Evolutionary conservation across 1,140 invertebrate genomes (phyloP), one percentile per base, ranked within the genome.

Genomic region (Sarcophaga peregrina): DNA sequence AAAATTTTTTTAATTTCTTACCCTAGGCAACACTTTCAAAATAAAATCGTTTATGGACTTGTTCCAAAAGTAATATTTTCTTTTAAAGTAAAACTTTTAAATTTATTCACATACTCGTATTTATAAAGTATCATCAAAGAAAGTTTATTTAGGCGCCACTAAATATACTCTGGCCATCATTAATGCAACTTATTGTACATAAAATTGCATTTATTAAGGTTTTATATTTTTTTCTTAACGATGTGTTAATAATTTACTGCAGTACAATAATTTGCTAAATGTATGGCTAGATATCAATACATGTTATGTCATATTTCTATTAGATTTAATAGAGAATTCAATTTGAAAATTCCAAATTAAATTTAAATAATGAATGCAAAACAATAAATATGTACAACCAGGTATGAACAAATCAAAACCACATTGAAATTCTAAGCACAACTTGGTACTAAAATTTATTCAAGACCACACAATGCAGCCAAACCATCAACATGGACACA

Each of bases 311-410:
- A 58, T 58, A 58, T n/a, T n/a, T 58, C n/a, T 58, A 58, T n/a
- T 58, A 58, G 54, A 58, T 58, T 58, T 15, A n/a, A 58, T 58
- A 58, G n/a, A 37, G 25, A 37, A 37, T 37, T 37, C 4, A 37
- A 37, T 37, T 37, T 37, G n/a, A n/a, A 37, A 37, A 37, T 37
- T 37, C 25, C 25, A 37, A 37, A 37, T 37, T 37, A 15, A 58
- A 58, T 58, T 58, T 58, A 58, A 58, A 58, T 58, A 58, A 58
- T n/a, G n/a, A 58, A 58, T n/a, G 54, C 54, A 58, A n/a, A 58
- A 58, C 15, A 58, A 15, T 15, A 58, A 58, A 58, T 13, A 13
- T 13, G n/a, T 10, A 10, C 3, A 58, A 13, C 0, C 4, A 58
- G 54, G 7, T 37, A 37, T 37, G 6, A 58, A n/a, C 15, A n/a